Conservation (phyloP, 2,797 vertebrate species). For the Tokudaia tokunoshimensis region DNA sequence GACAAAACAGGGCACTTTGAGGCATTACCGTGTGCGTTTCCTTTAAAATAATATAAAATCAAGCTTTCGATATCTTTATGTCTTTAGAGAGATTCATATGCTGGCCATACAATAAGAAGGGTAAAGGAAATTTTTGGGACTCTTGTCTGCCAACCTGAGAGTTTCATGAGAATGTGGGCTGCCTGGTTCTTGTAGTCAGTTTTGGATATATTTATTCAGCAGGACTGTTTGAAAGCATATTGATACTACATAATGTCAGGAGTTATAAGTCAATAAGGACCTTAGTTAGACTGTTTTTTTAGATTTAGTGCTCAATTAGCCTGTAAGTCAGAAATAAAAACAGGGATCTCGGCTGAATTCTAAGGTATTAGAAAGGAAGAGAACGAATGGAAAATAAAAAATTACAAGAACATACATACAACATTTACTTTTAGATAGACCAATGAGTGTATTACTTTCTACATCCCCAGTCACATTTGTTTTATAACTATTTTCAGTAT, state of each 20-base stretch:
- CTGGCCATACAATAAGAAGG: not conserved
- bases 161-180: not conserved
- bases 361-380: not conserved
- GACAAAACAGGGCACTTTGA: not conserved
- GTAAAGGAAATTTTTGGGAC: not conserved
- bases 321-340: conserved; percentile 30
- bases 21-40: not conserved
- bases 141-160: not conserved
- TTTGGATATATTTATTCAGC: conserved; percentile 2
- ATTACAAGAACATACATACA: conserved; percentile 53
- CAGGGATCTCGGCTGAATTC: not conserved
- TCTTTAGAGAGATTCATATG: not conserved
- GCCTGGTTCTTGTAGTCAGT: not conserved
- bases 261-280: not conserved
- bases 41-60: conserved; percentile 18
- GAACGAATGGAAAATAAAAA: conserved; percentile 38
- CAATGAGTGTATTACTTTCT: conserved; percentile 50
- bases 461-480: conserved; percentile 24
- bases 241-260: not conserved
- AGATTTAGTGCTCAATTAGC: not conserved
- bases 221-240: not conserved
- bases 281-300: not conserved
- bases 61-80: not conserved
- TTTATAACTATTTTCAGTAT: conserved; percentile 65
- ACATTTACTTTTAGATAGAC: conserved; percentile 59